Percentiles rank a stretch among this genome's conserved stretches.
Evolutionary conservation across 2,888 invertebrate genomes (phyloP).

Genomic region (Argyresthia goedartella): DNA sequence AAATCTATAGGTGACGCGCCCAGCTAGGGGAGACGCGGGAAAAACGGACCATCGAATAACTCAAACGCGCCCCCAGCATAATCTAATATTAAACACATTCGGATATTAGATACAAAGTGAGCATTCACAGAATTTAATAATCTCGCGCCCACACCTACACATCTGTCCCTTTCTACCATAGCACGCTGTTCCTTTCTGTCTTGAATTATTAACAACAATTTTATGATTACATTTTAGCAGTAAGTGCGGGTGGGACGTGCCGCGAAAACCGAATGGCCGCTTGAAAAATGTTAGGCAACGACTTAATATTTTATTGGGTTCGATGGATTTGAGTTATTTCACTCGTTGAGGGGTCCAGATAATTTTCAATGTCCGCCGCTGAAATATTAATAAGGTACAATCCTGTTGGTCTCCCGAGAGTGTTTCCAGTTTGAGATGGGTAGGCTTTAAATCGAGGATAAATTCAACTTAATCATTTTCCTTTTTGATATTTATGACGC

Average conservation of each 20-base stretch:
- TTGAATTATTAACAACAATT: conserved; percentile 70
- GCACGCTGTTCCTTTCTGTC: conserved; percentile 26
- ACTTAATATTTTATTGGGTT: conserved; percentile 67
- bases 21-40: conserved; percentile 27
- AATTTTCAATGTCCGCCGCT: conserved; percentile 65
- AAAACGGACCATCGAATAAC: conserved; percentile 14
- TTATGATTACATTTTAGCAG: conserved; percentile 67
- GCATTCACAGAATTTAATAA: conserved; percentile 70
- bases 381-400: conserved; percentile 56
- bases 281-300: conserved; percentile 61
- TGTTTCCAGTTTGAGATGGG: background rate
- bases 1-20: conserved; percentile 55
- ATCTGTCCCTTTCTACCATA: conserved; percentile 22
- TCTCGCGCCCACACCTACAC: conserved; percentile 44
- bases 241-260: conserved; percentile 56
- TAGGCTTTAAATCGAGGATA: background rate
- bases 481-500: no score
- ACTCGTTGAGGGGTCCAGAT: conserved; percentile 38
- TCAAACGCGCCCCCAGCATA: conserved; percentile 39
- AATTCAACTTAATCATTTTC: background rate
- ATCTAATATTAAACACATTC: conserved; percentile 71
- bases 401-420: background rate
- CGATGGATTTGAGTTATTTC: conserved; percentile 65
- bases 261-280: conserved; percentile 48
- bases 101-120: conserved; percentile 70